Conservation (phyloP, 2,797 vertebrate species). For the Cyclura pinguis region DNA sequence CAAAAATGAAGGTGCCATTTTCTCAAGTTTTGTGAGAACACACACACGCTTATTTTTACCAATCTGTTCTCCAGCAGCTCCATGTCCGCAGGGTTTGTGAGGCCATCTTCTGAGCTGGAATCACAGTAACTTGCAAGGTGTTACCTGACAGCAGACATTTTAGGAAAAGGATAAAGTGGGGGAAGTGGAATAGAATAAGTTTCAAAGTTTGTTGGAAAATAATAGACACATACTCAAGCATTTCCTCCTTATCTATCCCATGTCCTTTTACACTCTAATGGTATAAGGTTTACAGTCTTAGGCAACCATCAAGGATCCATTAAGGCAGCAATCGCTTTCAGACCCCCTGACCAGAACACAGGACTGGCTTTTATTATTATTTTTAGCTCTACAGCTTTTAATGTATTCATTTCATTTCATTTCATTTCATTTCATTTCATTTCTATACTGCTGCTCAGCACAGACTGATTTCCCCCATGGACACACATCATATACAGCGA, state of each 20-base stretch:
- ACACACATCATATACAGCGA: background rate
- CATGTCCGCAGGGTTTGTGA: constrained; percentile 77
- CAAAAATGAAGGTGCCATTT: constrained; percentile 79
- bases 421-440: background rate
- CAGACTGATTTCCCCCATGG: background rate
- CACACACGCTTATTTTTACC: constrained; percentile 80
- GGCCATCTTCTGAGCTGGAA: constrained; percentile 67
- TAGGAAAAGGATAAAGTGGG: background rate
- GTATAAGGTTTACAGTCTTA: background rate
- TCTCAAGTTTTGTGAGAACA: constrained; percentile 85
- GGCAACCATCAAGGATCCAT: background rate
- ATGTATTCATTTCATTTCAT: background rate
- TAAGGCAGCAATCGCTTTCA: background rate
- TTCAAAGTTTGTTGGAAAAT: constrained; percentile 29
- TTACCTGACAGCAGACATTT: constrained; percentile 56
- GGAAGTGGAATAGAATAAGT: constrained; percentile 38
- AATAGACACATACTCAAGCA: constrained; percentile 47
- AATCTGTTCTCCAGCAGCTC: constrained; percentile 80
- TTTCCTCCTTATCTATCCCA: constrained; percentile 43
- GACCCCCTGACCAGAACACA: background rate
- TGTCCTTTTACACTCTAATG: background rate
- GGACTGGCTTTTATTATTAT: background rate
- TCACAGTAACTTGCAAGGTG: constrained; percentile 46
- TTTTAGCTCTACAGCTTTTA: background rate
- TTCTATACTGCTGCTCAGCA: background rate